A percentile compares a stretch with the other conserved stretches of the same genome.
Conservation (phyloP, 2,797 vertebrate species). For the Leuciscus waleckii region DNA sequence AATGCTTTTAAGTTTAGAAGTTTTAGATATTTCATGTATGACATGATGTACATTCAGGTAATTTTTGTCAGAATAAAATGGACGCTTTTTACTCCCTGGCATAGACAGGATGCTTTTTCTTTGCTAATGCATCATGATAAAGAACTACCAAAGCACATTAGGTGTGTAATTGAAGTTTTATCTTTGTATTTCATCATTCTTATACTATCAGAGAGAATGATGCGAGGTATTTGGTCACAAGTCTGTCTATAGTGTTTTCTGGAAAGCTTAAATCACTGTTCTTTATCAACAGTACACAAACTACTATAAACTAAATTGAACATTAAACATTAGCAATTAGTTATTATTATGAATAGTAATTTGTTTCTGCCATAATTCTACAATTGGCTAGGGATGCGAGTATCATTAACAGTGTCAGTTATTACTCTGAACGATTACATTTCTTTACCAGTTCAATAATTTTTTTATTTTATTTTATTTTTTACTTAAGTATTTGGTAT, state of each 20-base stretch:
- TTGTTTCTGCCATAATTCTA: neutral
- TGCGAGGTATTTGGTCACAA: neutral
- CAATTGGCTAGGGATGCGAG: neutral
- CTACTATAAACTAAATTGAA: neutral
- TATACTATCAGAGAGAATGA: neutral
- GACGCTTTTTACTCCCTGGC: neutral
- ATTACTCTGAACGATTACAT: neutral
- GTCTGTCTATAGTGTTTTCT: neutral
- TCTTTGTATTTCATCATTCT: neutral
- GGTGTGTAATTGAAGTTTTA: neutral
- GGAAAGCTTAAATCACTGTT: neutral
- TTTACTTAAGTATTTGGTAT: neutral
- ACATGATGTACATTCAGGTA: neutral
- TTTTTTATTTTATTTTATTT: neutral
- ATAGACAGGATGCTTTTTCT: neutral
- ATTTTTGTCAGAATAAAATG: neutral
- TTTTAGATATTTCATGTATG: neutral
- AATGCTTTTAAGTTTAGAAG: neutral
- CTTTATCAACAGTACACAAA: neutral
- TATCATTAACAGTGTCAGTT: neutral
- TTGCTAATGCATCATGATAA: slow-evolving; percentile 18
- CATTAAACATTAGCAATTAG: neutral
- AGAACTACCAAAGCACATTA: neutral
- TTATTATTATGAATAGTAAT: neutral
- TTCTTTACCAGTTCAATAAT: neutral